Base-by-base conservation (phyloP, 2,888 invertebrate species). In the Eulithis prunata region DNA sequence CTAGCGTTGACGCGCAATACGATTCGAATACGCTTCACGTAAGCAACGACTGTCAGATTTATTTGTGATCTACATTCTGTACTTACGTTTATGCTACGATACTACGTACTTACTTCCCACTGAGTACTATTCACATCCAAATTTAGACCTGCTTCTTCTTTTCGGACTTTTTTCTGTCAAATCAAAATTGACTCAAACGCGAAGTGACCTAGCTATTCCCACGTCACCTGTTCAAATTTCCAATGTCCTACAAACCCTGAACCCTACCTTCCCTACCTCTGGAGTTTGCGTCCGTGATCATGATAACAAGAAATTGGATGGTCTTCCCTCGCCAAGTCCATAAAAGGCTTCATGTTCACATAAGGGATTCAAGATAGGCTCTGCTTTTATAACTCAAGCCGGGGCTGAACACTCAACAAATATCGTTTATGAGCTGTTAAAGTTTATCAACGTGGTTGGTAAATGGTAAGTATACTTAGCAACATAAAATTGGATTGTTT, bases 331-430 rank as follows among this genome's bases (percentile, higher is more conserved):
- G 57, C 70, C 14, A 14, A 68, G 71, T 66, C 71, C 66, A 75
- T 81, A 77, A 78, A 79, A 76, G 71, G 62, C 66, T 71, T 66
- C 58, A 69, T 71, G 71, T 72, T 74, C 74, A 81, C 79, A 81
- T 83, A 80, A 71, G 73, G 71, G 57, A 71, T 71, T 75, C 62
- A 67, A 74, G 77, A 78, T 79, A 78, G 73, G 68, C 75, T 76
- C 75, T 74, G 74, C 72, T 75, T 78, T 58, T 68, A 64, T 64
- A 64, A 47, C 57, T 57, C 38, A 61, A 55, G 45, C 51, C 52
- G 13, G 13, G 46, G 51, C 14, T 12, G 54, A 56, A 55, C 60
- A 14, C 14, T 57, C 46, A 55, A 45, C 61, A 68, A 67, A 60
- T 53, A 67, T 54, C 67, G 21, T 64, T 68, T 68, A 68, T 55